Evolutionary conservation across 2,113 vertebrate genomes (phyloP), one percentile per base, ranked within the genome.

Genomic region (Hyaena hyaena): DNA sequence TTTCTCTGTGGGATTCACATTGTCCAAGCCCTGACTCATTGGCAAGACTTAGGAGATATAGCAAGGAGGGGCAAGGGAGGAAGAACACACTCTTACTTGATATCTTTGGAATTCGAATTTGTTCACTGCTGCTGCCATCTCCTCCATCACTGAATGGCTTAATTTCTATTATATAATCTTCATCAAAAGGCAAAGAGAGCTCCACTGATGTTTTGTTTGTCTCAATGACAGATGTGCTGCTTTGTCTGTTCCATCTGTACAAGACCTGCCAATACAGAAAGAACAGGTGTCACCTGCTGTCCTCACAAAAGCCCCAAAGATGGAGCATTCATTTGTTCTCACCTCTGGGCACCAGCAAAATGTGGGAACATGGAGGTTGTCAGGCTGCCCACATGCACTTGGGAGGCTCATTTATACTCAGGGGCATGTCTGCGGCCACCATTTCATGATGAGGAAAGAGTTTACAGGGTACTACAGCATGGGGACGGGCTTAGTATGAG

Each of bases 151-250:
- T 99, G 96, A 99, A 99, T 0, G 99, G 99, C 94, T 99, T 99
- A 92, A 99, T 99, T 98, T 99, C 99, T 66, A 99, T 98, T 96
- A 99, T 99, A 79, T 99, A 99, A 97, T 99, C 99, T 98, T 99
- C 99, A 3, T 99, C 98, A 2, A 99, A 98, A 5, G 99, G 99
- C 95, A 99, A 97, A 0, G 99, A 99, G 10, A 99, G 99, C 98
- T 99, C 99, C 97, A 99, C 99, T 0, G 99, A 99, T 35, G 99
- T 99, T 83, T 98, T 99, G 48, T 99, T 99, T 3, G 99, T 99
- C 97, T 99, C 99, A 95, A 99, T 99, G 43, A 99, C 98, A 1
- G 98, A 99, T 0, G 99, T 99, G 58, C 99, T 99, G 98, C 99
- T 99, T 98, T 99, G 99, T 61, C 98, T 98, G 98, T 99, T 99